Percentiles rank a stretch among this genome's conserved stretches.
These are phyloP conservation scores for Tupaia tana DNA, from an alignment of 2,113 vertebrate genomes.

Conservation along the genomic window DNA sequence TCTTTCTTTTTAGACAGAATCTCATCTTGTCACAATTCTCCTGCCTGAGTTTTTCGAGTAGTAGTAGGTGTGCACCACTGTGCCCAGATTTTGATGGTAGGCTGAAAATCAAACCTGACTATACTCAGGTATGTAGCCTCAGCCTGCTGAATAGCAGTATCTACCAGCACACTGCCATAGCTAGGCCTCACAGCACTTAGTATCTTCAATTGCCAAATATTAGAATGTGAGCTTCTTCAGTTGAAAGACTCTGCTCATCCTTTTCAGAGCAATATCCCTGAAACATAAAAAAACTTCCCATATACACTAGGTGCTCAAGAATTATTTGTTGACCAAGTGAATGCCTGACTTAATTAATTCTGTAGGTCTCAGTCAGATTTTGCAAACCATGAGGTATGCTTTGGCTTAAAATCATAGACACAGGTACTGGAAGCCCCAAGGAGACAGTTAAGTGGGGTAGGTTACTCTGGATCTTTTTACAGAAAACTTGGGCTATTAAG, in stretches of 20 bases:
- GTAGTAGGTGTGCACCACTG: too few species aligned
- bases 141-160: too few species aligned
- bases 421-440: neutral
- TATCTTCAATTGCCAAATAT: neutral
- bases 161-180: too few species aligned
- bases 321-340: neutral
- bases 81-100: too few species aligned
- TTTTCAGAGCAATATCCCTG: neutral
- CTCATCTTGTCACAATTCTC: too few species aligned
- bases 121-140: too few species aligned
- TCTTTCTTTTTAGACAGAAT: too few species aligned
- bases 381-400: neutral
- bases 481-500: neutral
- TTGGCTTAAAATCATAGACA: neutral
- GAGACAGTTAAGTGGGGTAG: neutral
- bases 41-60: too few species aligned
- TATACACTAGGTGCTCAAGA: neutral
- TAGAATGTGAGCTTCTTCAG: neutral
- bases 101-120: too few species aligned
- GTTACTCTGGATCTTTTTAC: neutral
- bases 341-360: neutral
- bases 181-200: too few species aligned
- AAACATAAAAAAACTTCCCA: neutral
- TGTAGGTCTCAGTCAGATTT: neutral
- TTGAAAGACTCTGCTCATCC: neutral